These are phyloP conservation scores for Anser cygnoides DNA, from an alignment of 2,113 vertebrate genomes.

Conservation along the genomic window DNA sequence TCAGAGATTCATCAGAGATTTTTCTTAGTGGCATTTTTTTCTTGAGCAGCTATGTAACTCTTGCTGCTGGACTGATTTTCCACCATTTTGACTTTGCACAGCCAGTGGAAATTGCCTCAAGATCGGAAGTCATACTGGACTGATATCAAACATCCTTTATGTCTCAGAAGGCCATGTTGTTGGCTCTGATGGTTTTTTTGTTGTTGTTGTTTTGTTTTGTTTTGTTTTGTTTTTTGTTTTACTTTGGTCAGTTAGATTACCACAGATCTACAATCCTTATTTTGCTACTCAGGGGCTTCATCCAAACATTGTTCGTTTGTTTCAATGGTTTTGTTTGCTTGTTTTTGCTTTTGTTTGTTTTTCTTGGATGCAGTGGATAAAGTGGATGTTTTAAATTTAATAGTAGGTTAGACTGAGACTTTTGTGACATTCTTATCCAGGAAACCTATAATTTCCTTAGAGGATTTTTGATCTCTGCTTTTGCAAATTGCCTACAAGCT, in stretches of 20 bases:
- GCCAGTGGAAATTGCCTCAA: neutral
- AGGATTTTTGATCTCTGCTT: slow-evolving; percentile 33
- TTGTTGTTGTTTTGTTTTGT: neutral
- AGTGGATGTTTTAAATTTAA: neutral
- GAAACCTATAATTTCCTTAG: slow-evolving; percentile 29
- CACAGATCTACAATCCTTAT: neutral
- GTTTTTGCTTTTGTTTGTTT: neutral
- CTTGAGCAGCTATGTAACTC: neutral
- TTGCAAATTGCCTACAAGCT: slow-evolving; percentile 12
- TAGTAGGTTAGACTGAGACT: neutral
- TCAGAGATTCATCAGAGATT: neutral
- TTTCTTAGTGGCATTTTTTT: neutral
- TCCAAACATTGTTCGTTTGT: neutral
- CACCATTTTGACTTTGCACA: neutral
- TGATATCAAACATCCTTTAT: neutral
- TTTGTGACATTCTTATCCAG: neutral
- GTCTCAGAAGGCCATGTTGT: neutral
- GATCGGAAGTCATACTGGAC: neutral
- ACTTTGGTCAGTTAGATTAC: neutral
- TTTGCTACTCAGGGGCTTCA: neutral
- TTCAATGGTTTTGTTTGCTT: neutral
- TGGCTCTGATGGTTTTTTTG: neutral
- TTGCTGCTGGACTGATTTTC: neutral
- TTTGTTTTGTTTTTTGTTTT: too few relatives aligned
- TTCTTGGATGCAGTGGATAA: neutral